phyloP scores from a whole-genome alignment of 2,888 invertebrate genomes.

The Coenonympha glycerion region DNA sequence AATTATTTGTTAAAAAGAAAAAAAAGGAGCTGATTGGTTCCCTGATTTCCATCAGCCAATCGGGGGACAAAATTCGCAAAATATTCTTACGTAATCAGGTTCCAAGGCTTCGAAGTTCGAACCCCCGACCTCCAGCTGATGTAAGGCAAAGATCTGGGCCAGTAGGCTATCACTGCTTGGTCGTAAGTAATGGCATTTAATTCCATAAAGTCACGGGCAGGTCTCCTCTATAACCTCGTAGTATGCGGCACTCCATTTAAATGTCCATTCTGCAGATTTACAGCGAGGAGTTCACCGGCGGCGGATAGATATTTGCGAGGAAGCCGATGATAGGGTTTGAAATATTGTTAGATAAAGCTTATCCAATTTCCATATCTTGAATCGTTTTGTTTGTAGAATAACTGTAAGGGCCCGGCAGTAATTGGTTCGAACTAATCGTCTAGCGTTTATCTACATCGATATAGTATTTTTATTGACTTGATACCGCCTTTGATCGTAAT shows the following conservation, averaged over 20 bases:
- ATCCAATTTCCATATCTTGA: slow-evolving; percentile 15
- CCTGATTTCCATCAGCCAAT: too few species aligned
- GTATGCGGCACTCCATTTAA: slow-evolving; percentile 47
- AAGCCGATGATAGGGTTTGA: slow-evolving; percentile 48
- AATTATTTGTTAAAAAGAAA: too few species aligned
- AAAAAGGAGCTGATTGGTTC: too few species aligned
- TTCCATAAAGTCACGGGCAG: slow-evolving; percentile 1
- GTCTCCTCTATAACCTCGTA: neutral
- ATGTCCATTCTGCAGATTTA: slow-evolving; percentile 57
- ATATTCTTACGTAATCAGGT: too few species aligned
- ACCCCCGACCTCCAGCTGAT: too few species aligned
- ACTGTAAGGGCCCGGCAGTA: neutral
- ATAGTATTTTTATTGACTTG: too few species aligned
- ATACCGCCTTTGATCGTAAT: too few species aligned
- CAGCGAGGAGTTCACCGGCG: slow-evolving; percentile 32
- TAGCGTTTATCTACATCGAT: neutral
- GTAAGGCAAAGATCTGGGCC: too few species aligned
- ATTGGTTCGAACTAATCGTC: neutral
- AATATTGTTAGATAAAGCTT: slow-evolving; percentile 32
- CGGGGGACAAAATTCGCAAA: too few species aligned
- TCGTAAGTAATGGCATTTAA: neutral
- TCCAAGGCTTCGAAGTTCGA: too few species aligned
- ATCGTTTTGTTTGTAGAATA: neutral
- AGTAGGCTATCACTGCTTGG: too few species aligned
- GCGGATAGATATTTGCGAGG: slow-evolving; percentile 27